Conservation (phyloP, 2,797 vertebrate genomes). For the Erithacus rubecula region DNA sequence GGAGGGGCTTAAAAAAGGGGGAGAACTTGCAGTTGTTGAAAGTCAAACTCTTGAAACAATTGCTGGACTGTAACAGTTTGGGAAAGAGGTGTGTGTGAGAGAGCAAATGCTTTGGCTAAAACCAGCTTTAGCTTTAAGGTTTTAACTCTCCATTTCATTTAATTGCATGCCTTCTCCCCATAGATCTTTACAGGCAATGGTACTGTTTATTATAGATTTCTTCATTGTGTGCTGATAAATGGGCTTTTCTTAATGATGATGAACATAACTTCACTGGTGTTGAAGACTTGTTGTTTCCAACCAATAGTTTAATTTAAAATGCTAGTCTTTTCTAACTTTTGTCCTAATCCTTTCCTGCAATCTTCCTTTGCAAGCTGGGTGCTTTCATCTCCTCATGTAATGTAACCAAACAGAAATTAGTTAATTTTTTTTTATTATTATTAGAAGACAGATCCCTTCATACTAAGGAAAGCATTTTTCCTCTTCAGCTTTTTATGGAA, state of each 20-base stretch:
- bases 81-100: not conserved
- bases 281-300: slow-evolving; percentile 23
- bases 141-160: slow-evolving; percentile 10
- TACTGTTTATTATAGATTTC: not conserved
- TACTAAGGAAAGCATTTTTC: not conserved
- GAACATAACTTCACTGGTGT: slow-evolving; percentile 20
- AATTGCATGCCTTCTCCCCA: not conserved
- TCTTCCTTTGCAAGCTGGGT: not conserved
- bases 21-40: slow-evolving; percentile 48
- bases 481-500: slow-evolving; percentile 48
- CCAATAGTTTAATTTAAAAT: slow-evolving; percentile 13
- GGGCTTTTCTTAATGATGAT: not conserved
- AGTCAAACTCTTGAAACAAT: slow-evolving; percentile 60
- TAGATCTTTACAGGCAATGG: not conserved
- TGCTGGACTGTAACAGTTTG: slow-evolving; percentile 7
- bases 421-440: not conserved
- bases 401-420: not conserved
- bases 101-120: slow-evolving; percentile 8
- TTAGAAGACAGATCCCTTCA: not conserved
- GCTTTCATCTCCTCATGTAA: not conserved
- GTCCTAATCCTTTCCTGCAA: not conserved
- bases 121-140: not conserved
- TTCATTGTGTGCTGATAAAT: not conserved
- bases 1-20: slow-evolving; percentile 72
- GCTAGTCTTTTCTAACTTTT: not conserved